Evolutionary conservation across 2,888 invertebrate genomes (phyloP).

Genomic region (Tridacna gigas): DNA sequence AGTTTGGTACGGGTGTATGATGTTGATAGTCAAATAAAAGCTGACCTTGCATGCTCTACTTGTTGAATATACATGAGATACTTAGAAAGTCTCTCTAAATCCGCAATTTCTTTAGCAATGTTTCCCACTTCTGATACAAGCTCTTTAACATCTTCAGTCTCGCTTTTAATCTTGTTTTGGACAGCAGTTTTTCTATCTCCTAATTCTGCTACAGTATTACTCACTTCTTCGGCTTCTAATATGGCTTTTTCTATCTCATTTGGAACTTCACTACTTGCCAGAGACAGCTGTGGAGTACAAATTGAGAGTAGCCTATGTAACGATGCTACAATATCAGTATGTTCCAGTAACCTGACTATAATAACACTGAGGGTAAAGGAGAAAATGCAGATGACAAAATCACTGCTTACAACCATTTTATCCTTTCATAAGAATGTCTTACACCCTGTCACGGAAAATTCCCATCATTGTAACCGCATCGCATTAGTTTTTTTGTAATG

Average conservation of each 20-base stretch:
- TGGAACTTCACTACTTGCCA: constrained; percentile 80
- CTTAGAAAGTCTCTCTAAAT: constrained; percentile 77
- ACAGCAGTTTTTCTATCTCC: constrained; percentile 72
- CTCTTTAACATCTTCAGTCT: constrained; percentile 68
- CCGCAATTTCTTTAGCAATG: constrained; percentile 74
- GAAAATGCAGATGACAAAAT: no score
- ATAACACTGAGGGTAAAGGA: no score
- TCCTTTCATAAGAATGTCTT: no score
- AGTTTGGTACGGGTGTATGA: no score
- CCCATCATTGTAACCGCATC: no score
- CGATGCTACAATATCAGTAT: no score
- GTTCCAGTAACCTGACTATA: no score
- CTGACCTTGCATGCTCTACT: constrained; percentile 81
- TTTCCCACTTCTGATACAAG: constrained; percentile 72
- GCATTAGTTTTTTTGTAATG: no score
- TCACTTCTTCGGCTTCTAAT: constrained; percentile 74
- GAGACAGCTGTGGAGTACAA: constrained; percentile 71
- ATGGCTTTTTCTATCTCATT: constrained; percentile 79
- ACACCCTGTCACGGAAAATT: no score
- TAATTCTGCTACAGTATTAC: constrained; percentile 63
- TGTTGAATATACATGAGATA: constrained; percentile 78
- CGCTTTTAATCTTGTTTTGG: constrained; percentile 74
- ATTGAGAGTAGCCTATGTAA: no score
- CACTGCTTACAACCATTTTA: no score
- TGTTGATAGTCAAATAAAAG: neutral